Evolutionary conservation across 2,797 vertebrate genomes (phyloP), one percentile per base, ranked within the genome.

Genomic region (Brotula barbata): DNA sequence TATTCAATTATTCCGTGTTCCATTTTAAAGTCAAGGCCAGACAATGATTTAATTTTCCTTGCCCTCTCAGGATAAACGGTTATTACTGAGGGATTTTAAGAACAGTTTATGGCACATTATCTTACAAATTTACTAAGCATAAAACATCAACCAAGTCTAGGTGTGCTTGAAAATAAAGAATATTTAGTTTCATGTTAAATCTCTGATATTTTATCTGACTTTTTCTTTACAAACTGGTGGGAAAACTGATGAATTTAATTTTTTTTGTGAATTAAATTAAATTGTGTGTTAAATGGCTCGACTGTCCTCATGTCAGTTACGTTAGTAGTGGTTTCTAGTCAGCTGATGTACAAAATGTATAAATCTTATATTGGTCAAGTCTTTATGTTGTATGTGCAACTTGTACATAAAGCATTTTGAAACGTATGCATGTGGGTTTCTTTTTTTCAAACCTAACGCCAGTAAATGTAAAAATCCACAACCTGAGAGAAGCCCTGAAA

Each of bases 391-490:
- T 87, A 76, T 79, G 84, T 87, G 88, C 87, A 71, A 85, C 80
- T 91, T 93, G 90, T 92, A 91, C 78, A 93, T 92, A 91, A 92
- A 92, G 85, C 88, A 90, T 91, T 93, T 91, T 92, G 80, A 92
- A 91, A 88, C 54, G 61, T 83, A 76, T 10, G 14, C 11, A 37
- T 23, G 22, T 6, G 37, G 5, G 20, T 11, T 63, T 54, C 13
- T 3, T 60, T 52, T 23, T 28, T n/a, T n/a, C n/a, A n/a, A n/a
- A n/a, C n/a, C n/a, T n/a, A n/a, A n/a, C n/a, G n/a, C n/a, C n/a
- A n/a, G n/a, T n/a, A n/a, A n/a, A n/a, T n/a, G n/a, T n/a, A n/a
- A n/a, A n/a, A n/a, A n/a, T n/a, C n/a, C n/a, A n/a, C n/a, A n/a
- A n/a, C n/a, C n/a, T n/a, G n/a, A n/a, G n/a, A n/a, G n/a, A n/a